Conservation (phyloP, 2,888 invertebrate species). For the Orchesella flavescens region DNA sequence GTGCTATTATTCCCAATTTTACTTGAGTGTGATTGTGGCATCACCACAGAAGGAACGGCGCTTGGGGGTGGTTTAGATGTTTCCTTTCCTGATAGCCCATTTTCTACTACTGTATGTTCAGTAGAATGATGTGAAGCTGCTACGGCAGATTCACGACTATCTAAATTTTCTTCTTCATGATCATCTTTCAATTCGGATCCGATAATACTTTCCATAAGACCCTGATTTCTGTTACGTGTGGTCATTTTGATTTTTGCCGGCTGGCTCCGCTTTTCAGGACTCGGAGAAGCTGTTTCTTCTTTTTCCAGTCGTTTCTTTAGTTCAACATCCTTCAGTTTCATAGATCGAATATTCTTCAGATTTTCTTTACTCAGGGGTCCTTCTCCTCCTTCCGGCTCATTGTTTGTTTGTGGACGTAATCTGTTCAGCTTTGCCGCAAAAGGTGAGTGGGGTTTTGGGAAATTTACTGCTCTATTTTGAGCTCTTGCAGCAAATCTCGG, state of each 20-base stretch:
- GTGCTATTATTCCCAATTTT: too few relatives aligned
- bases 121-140: too few relatives aligned
- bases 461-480: constrained; percentile 9
- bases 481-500: constrained; percentile 30
- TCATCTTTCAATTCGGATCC: not conserved
- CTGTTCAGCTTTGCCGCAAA: not conserved
- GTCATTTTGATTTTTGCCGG: constrained; percentile 46
- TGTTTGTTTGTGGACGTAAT: not conserved
- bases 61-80: too few relatives aligned
- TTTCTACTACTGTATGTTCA: too few relatives aligned
- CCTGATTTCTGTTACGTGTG: constrained; percentile 37
- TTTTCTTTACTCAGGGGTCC: constrained; percentile 10
- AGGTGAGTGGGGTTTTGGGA: constrained; percentile 3
- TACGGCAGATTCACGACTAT: not conserved
- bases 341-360: constrained; percentile 1
- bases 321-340: constrained; percentile 39
- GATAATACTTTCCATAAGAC: constrained; percentile 43
- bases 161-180: not conserved
- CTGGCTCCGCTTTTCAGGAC: constrained; percentile 4
- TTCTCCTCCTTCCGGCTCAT: too few relatives aligned
- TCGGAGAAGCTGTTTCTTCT: not conserved
- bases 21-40: too few relatives aligned
- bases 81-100: too few relatives aligned
- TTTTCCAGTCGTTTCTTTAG: constrained; percentile 13
- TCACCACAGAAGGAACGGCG: too few relatives aligned